Conservation (phyloP, 2,888 invertebrate species). For the Xestobium rufovillosum region DNA sequence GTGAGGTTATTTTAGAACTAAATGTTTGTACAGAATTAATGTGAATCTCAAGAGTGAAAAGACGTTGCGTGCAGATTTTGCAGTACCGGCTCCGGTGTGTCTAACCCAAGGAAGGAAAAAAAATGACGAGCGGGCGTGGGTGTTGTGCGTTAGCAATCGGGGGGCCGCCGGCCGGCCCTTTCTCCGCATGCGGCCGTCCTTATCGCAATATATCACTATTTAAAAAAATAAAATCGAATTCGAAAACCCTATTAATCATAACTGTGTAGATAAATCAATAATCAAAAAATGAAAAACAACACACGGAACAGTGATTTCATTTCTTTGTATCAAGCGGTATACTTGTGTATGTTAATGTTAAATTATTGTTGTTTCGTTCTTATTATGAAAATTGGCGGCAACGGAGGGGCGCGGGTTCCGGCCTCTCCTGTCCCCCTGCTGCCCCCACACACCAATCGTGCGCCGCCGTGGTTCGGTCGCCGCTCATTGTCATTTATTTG, state of each 20-base stretch:
- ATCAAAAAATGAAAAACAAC: too few relatives aligned
- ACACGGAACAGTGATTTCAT: slow-evolving; percentile 38
- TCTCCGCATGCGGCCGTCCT: slow-evolving; percentile 31
- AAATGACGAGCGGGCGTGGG: too few relatives aligned
- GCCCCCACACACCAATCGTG: slow-evolving; percentile 30
- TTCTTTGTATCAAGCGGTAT: slow-evolving; percentile 33
- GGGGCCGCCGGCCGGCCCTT: slow-evolving; percentile 34
- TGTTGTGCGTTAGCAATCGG: too few relatives aligned
- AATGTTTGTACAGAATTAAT: too few relatives aligned
- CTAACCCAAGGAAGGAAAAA: too few relatives aligned
- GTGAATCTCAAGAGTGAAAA: too few relatives aligned
- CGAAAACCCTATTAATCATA: slow-evolving; percentile 43
- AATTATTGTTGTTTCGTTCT: slow-evolving; percentile 40
- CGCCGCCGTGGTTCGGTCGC: slow-evolving; percentile 34
- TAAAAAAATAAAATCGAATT: slow-evolving; percentile 43
- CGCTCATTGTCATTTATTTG: slow-evolving; percentile 44
- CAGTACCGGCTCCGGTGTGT: too few relatives aligned
- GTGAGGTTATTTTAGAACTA: too few relatives aligned
- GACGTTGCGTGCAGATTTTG: too few relatives aligned
- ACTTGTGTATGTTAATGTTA: slow-evolving; percentile 39
- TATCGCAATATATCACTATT: slow-evolving; percentile 40
- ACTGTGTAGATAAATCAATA: slow-evolving; percentile 46
- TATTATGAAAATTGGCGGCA: slow-evolving; percentile 45
- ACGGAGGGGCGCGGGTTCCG: slow-evolving; percentile 42
- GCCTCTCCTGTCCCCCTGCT: slow-evolving; percentile 40